Base-by-base conservation (phyloP, 2,888 invertebrate species). In the Drosophila nr. perissopoda region DNA sequence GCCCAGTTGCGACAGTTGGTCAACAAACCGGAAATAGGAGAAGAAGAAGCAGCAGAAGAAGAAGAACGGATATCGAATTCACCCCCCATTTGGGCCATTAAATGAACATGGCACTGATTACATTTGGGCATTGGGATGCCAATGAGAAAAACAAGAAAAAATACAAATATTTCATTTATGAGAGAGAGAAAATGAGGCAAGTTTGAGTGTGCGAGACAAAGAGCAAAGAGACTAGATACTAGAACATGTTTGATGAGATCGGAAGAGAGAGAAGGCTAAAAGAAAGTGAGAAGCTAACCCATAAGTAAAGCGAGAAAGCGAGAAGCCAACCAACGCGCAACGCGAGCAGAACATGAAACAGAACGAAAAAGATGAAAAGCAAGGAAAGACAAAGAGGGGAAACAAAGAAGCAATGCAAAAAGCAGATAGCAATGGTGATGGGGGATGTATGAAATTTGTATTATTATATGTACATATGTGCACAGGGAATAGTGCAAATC, bases 101-200 rank as follows among this genome's bases (percentile, higher is more conserved):
- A 76, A 70, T 71, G 81, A 76, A 66, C 62, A 59, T 70, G 62
- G 53, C 82, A 79, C 79, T 82, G 88, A 82, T 82, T 82, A 82
- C 82, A 78, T 82, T 85, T 82, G 80, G 75, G 83, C 69, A 34
- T 63, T 53, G 70, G 59, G 53, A n/a, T 25, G 36, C 21, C 45
- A 45, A 45, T 16, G 25, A 25, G 45, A 16, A 16, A 61, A 21
- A 29, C 58, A 53, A 73, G 45, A 48, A 21, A 27, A 21, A 38
- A 31, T 13, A 31, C 1, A 36, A 68, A 57, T 58, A 45, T 67
- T 67, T 16, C 29, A 38, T 34, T 25, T 48, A 33, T 21, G 29
- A 21, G 18, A 18, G 13, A 16, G 11, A 36, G 18, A 36, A 13
- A 34, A 13, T 13, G 21, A 56, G 3, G 18, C n/a, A 16, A 59